Evolutionary conservation across 2,888 invertebrate species (phyloP).

Genomic region (Acleris sparsana): DNA sequence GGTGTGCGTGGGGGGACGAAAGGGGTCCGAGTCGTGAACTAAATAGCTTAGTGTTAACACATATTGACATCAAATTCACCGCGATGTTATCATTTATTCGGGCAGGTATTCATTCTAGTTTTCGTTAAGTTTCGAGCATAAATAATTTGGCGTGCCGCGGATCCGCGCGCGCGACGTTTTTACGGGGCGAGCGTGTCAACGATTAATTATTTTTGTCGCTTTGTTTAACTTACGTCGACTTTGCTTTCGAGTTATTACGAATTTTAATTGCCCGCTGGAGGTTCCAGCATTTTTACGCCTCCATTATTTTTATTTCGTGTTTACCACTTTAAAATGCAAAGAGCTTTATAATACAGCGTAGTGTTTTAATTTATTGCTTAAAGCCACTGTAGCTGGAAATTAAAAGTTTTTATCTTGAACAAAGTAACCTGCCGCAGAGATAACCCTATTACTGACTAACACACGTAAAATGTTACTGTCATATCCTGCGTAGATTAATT

Average conservation of each 20-base stretch:
- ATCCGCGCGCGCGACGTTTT: slow-evolving; percentile 52
- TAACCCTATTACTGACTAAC: slow-evolving; percentile 12
- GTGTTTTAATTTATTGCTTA: slow-evolving; percentile 33
- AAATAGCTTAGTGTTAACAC: slow-evolving; percentile 84
- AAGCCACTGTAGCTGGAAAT: slow-evolving; percentile 18
- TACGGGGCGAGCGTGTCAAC: slow-evolving; percentile 59
- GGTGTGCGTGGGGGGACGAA: slow-evolving; percentile 62
- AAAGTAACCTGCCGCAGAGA: neutral
- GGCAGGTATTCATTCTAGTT: slow-evolving; percentile 75
- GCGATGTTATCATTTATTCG: slow-evolving; percentile 83
- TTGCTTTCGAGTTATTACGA: slow-evolving; percentile 72
- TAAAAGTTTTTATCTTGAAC: slow-evolving; percentile 8
- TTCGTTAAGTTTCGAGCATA: slow-evolving; percentile 59
- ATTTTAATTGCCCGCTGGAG: slow-evolving; percentile 71
- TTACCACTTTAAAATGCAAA: slow-evolving; percentile 39
- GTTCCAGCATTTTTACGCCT: slow-evolving; percentile 54
- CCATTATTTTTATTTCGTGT: slow-evolving; percentile 46
- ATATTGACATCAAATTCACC: slow-evolving; percentile 84
- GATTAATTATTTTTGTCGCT: slow-evolving; percentile 74
- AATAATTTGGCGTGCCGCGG: slow-evolving; percentile 54
- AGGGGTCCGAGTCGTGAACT: slow-evolving; percentile 80
- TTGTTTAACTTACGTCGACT: slow-evolving; percentile 75
- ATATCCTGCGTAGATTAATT: slow-evolving; percentile 33
- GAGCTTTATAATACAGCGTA: slow-evolving; percentile 26
- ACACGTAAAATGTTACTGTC: slow-evolving; percentile 26